phyloP scores from a whole-genome alignment of 2,113 vertebrate genomes.

The Indicator indicator region DNA sequence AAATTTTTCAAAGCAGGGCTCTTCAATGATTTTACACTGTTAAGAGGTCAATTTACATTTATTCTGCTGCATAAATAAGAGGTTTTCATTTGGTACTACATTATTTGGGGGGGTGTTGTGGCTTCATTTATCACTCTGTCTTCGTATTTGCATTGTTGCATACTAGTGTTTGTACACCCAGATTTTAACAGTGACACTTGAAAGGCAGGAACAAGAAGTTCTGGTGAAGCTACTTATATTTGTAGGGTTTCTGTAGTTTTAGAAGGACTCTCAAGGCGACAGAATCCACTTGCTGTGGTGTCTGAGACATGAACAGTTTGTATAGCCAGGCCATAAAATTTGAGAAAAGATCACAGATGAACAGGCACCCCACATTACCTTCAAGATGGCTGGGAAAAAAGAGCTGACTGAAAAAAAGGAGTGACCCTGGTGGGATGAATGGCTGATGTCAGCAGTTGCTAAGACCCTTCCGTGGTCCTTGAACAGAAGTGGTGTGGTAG shows the following conservation, averaged over 20 bases:
- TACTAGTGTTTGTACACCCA: not conserved
- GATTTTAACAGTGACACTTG: not conserved
- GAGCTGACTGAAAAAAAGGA: not conserved
- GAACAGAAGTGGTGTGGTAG: not conserved
- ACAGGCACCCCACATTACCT: not conserved
- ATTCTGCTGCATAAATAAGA: not conserved
- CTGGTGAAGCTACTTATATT: not conserved
- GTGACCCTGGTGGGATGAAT: not conserved
- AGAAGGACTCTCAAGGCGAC: not conserved
- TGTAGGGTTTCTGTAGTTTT: not conserved
- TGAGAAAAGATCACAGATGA: not conserved
- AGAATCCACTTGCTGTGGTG: not conserved
- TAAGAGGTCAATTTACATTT: not conserved
- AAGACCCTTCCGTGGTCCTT: not conserved
- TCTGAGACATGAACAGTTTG: not conserved
- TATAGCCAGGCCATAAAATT: not conserved
- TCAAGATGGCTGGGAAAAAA: not conserved
- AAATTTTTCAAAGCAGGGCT: constrained; percentile 18
- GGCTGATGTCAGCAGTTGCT: not conserved
- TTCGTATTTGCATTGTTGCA: not conserved
- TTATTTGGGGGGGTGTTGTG: not conserved
- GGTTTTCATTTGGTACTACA: not conserved
- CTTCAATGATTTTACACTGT: not conserved
- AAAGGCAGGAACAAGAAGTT: not conserved
- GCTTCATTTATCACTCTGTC: not conserved